phyloP scores from a whole-genome alignment of 92 coral and sea anemone genomes.

The Pocillopora grandis region DNA sequence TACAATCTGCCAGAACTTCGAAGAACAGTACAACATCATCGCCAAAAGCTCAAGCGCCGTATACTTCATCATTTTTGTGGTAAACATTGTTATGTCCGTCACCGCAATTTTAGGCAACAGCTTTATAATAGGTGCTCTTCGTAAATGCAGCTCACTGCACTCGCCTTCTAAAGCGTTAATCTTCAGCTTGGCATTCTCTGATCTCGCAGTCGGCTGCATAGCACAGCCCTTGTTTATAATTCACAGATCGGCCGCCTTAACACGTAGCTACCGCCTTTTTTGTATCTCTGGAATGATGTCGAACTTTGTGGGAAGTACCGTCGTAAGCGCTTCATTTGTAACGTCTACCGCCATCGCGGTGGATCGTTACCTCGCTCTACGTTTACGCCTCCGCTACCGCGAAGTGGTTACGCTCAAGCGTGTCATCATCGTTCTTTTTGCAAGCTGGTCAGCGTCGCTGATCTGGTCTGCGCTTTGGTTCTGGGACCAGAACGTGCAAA shows the following conservation, averaged over 20 bases:
- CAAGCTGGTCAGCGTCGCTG: conserved; percentile 11
- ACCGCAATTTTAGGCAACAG: conserved; percentile 5
- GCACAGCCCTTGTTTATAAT: conserved; percentile 22
- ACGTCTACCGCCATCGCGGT: conserved; percentile 19
- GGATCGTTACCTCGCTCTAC: conserved; percentile 20
- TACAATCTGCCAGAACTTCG: conserved; percentile 4
- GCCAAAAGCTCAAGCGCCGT: conserved; percentile 8
- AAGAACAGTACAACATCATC: conserved; percentile 17
- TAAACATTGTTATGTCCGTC: conserved; percentile 7
- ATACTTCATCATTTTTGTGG: conserved; percentile 11
- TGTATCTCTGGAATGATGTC: conserved; percentile 17
- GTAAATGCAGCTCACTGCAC: conserved; percentile 18
- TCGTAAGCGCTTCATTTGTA: conserved; percentile 16
- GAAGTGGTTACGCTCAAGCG: conserved; percentile 12
- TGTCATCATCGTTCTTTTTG: neutral
- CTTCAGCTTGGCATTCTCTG: conserved; percentile 21
- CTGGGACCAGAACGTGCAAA: neutral
- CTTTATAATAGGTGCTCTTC: conserved; percentile 13
- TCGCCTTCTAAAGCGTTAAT: conserved; percentile 14
- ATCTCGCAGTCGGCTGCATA: conserved; percentile 21
- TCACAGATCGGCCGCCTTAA: conserved; percentile 15
- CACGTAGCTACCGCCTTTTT: neutral
- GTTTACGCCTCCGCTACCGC: conserved; percentile 24
- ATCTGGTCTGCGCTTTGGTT: conserved; percentile 29
- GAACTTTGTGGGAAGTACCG: conserved; percentile 5